These are phyloP conservation scores for Drosophila punjabiensis DNA, from an alignment of 1,140 invertebrate species.

Conservation along the genomic window DNA sequence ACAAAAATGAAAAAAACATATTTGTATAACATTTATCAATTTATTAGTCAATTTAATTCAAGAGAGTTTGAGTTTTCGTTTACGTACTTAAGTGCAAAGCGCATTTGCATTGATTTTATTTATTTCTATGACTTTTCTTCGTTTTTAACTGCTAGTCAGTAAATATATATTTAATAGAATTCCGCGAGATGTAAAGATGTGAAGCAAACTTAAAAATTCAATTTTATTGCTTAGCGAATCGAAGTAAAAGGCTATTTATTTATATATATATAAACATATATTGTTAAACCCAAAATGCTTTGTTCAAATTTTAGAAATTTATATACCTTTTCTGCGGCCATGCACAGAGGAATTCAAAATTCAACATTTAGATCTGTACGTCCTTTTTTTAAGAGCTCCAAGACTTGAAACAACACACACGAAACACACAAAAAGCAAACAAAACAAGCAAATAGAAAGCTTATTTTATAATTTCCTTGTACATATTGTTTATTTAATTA, in stretches of 20 bases:
- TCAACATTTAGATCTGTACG: conserved; percentile 46
- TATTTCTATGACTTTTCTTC: conserved; percentile 60
- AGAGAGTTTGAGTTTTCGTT: conserved; percentile 51
- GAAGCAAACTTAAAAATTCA: conserved; percentile 49
- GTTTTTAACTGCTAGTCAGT: conserved; percentile 81
- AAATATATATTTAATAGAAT: conserved; percentile 63
- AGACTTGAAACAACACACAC: conserved; percentile 66
- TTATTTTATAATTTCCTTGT: conserved; percentile 59
- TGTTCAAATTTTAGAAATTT: conserved; percentile 44
- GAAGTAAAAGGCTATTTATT: conserved; percentile 78
- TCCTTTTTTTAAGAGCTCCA: conserved; percentile 75
- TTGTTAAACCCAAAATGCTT: conserved; percentile 52
- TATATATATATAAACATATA: conserved; percentile 34
- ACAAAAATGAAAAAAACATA: conserved; percentile 1
- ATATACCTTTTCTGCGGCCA: conserved; percentile 66
- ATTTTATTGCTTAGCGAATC: conserved; percentile 69
- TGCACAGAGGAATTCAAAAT: conserved; percentile 80
- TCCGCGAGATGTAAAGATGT: conserved; percentile 47
- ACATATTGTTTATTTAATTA: conserved; percentile 83
- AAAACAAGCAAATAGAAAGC: conserved; percentile 24
- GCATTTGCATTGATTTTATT: conserved; percentile 72
- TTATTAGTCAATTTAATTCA: conserved; percentile 67
- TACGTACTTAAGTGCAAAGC: conserved; percentile 71
- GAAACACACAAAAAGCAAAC: conserved; percentile 36
- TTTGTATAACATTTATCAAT: conserved; percentile 56